Evolutionary conservation across 2,113 vertebrate species (phyloP), one percentile per base, ranked within the genome.

Genomic region (Anthoscopus minutus): DNA sequence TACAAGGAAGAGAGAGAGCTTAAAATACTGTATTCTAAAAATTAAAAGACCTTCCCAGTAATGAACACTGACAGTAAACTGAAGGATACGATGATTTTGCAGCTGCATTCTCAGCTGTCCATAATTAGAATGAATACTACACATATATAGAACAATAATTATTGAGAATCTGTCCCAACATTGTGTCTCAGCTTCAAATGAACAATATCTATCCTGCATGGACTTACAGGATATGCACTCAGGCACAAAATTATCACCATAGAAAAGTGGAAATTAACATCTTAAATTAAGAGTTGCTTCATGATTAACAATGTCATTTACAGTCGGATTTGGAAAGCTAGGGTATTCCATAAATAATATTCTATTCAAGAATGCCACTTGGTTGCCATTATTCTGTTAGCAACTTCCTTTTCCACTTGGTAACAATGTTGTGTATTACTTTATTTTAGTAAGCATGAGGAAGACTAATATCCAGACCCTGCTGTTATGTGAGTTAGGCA

Each of bases 1-100:
- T 15, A 78, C 30, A 44, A 47, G 56, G 27, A 86, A 87, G 57
- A 83, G 2, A 61, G 42, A 54, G 37, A 94, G 64, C 48, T 83
- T 95, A 83, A 88, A 97, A 88, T 88, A 94, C 71, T 62, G 66
- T 88, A 88, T 91, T 95, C 81, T 85, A 89, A 89, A 92, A 87
- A 89, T 88, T 86, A 89, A 54, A 89, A 70, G 62, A 89, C 84
- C 85, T 94, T 86, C 53, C 85, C 71, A 74, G 56, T 78, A 94
- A 89, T 81, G 60, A 93, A 70, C 40, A 85, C 31, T 81, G 89
- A 89, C 69, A 85, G 50, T 58, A 66, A 65, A 72, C 47, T 77
- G 54, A 82, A 94, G 33, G 65, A 90, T 62, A 80, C 13, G 45
- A 91, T 78, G 73, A 91, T 92, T 92, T 93, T 48, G 76, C 89